Base-by-base conservation (phyloP, 2,888 invertebrate species). In the Rhagonycha lutea region DNA sequence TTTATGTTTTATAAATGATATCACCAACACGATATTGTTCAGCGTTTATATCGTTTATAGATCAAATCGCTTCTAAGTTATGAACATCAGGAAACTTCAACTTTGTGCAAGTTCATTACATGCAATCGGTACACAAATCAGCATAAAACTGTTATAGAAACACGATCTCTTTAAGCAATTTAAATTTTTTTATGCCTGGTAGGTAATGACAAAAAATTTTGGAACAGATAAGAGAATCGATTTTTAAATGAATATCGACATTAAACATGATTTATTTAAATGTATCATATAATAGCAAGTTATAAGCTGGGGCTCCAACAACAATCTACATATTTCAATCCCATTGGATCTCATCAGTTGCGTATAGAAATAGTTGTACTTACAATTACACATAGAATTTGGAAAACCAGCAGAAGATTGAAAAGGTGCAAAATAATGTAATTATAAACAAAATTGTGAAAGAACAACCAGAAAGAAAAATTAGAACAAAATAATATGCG, bases 51-150 rank as follows among this genome's bases (percentile, higher is more conserved):
- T 72, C 65, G 65, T 65, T 67, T 72, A 47, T 60, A 24, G 71
- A 72, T 72, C 65, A 72, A 72, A 72, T 65, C 63, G 65, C 47
- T 65, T 14, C 29, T 32, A 32, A 32, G 23, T 72, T 72, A 72
- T 72, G 65, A 67, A 60, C 32, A 67, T 63, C 71, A 29, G 71
- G 71, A 72, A 72, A 65, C 65, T 67, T 67, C 71, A 65, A 23
- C 23, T 67, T 67, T 60, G 29, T 65, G 63, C 63, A 65, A 62
- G 26, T 29, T 70, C 70, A 70, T 70, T 70, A 70, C 29, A 63
- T 26, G 70, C 26, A 62, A 70, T 70, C 70, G 28, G 28, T 14
- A 70, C 29, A 70, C 62, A 70, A 63, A 70, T 70, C 70, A 63
- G 14, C 62, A 65, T 70, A 61, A 63, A 61, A 18, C 70, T 29